phyloP scores from a whole-genome alignment of 1,140 invertebrate genomes.

The Oncopodura yosiiana region DNA sequence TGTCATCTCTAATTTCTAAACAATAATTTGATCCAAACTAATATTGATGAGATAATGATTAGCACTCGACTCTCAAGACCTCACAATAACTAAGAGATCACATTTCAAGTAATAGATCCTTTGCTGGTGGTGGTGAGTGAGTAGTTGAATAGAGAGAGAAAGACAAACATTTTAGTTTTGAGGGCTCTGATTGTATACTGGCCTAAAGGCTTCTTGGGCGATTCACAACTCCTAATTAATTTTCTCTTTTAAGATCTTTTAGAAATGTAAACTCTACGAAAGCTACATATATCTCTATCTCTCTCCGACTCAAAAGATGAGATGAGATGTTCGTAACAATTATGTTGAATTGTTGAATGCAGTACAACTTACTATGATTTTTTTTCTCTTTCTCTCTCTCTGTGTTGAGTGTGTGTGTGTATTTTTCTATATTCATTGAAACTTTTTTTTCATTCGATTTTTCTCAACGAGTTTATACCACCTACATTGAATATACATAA shows the following conservation, averaged over 20 bases:
- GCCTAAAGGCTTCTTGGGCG: slow-evolving; percentile 17
- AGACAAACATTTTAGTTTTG: too few relatives aligned
- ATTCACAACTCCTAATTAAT: slow-evolving; percentile 29
- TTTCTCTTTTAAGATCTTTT: slow-evolving; percentile 25
- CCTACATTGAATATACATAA: slow-evolving; percentile 28
- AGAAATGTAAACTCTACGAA: too few relatives aligned
- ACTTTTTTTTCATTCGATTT: slow-evolving; percentile 16
- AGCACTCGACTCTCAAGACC: slow-evolving; percentile 3
- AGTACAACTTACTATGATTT: too few relatives aligned
- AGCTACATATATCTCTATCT: slow-evolving; percentile 5
- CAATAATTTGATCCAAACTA: too few relatives aligned
- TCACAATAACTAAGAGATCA: slow-evolving; percentile 10
- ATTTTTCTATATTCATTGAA: slow-evolving; percentile 17
- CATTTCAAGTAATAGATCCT: background rate
- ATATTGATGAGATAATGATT: slow-evolving; percentile 16
- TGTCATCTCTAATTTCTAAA: too few relatives aligned
- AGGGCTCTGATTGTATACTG: too few relatives aligned
- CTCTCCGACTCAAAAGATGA: background rate
- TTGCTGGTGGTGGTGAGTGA: background rate
- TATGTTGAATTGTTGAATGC: too few relatives aligned
- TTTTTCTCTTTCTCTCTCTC: background rate
- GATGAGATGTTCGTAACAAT: too few relatives aligned
- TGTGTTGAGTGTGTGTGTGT: background rate
- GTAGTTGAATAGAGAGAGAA: slow-evolving; percentile 12
- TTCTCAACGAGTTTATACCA: slow-evolving; percentile 20